Base-by-base conservation (phyloP, 2,113 vertebrate genomes). In the Hyla sarda region DNA sequence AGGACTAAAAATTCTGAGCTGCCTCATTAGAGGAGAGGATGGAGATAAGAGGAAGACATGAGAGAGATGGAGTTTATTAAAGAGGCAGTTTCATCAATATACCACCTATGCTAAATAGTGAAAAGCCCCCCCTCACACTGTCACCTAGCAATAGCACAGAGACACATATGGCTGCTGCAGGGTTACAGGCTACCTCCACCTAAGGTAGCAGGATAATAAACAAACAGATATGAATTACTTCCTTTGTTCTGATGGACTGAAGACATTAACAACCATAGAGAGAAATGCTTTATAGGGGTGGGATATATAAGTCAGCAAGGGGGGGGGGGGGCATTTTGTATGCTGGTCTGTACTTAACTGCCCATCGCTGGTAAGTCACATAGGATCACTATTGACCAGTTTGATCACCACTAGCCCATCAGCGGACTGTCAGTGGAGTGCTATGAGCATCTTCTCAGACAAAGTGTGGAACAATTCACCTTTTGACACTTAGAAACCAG, bases 31-130 rank as follows among this genome's bases (percentile, higher is more conserved):
- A 65, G 83, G 56, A 65, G 16, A 48, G 19, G 83, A 79, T n/a
- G 25, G 30, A 72, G 67, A 76, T 14, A 41, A 48, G 0, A 87
- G 71, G 72, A 28, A 16, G 14, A 8, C 8, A 54, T 73, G 87
- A 88, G 88, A 77, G 88, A 88, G 86, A 88, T 89, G 76, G 83
- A 48, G 34, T 82, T 85, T 88, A 89, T 90, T 92, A 91, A 92
- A 92, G 84, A 48, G 84, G n/a, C 48, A 72, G 50, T 5, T 2
- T 17, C 34, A 76, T 74, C 52, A 41, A 25, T 32, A 60, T 62
- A 41, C 32, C 11, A 76, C 30, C 25, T 25, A 50, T 28, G 23
- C 73, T 41, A 23, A 71, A 71, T 23, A 41, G 16, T 4, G 32
- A 69, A 19, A 34, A 69, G 0, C 30, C 65, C 32, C n/a, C 72